Evolutionary conservation across 1,140 invertebrate species (phyloP).

Genomic region (Metaphire vulgaris): DNA sequence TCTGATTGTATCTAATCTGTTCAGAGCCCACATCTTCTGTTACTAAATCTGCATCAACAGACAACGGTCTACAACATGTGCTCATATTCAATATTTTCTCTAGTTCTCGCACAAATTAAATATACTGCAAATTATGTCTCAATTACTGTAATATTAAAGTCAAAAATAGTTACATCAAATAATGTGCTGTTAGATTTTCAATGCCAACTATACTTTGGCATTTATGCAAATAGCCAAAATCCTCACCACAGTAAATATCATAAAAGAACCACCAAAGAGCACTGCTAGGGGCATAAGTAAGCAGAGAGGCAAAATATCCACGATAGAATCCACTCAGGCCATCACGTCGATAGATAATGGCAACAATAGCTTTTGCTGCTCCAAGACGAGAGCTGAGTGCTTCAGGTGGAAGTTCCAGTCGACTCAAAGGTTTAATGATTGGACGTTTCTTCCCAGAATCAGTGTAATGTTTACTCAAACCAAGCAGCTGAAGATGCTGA

Average conservation of each 20-base stretch:
- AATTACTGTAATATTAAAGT: too few species aligned
- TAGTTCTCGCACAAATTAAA: too few species aligned
- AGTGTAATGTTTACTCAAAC: slow-evolving; percentile 45
- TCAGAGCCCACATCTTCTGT: too few species aligned
- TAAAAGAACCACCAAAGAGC: slow-evolving; percentile 96
- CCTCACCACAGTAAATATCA: slow-evolving; percentile 81
- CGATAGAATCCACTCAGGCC: slow-evolving; percentile 83
- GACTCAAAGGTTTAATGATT: slow-evolving; percentile 1
- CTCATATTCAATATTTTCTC: too few species aligned
- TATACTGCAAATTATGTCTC: too few species aligned
- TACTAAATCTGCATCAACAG: too few species aligned
- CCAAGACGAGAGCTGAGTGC: slow-evolving; percentile 35
- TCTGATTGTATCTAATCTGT: too few species aligned
- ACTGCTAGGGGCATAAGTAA: slow-evolving; percentile 88
- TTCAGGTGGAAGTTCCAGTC: slow-evolving; percentile 35
- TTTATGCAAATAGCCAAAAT: neutral
- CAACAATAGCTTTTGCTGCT: slow-evolving; percentile 56
- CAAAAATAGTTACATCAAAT: too few species aligned
- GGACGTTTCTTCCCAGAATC: neutral
- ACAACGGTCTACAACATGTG: too few species aligned
- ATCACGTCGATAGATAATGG: slow-evolving; percentile 68
- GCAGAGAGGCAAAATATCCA: slow-evolving; percentile 82
- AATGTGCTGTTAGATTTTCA: too few species aligned
- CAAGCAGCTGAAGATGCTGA: slow-evolving; percentile 92
- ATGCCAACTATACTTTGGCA: too few species aligned